Conservation (phyloP, 2,113 vertebrate genomes). For the Chlamydotis undulata region DNA sequence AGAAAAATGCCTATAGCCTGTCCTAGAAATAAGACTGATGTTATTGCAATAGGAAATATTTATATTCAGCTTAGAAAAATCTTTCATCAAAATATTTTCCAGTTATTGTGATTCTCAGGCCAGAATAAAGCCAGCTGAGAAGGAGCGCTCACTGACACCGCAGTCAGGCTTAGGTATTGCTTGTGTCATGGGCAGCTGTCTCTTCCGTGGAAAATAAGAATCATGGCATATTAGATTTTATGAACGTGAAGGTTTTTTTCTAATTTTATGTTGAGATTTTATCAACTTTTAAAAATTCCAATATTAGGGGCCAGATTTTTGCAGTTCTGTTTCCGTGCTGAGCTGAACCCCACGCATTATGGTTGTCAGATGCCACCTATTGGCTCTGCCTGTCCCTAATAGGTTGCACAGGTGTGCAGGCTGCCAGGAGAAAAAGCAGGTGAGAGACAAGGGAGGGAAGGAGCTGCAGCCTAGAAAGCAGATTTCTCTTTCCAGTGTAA, state of each 20-base stretch:
- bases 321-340: neutral
- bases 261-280: neutral
- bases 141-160: neutral
- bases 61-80: neutral
- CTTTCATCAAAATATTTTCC: neutral
- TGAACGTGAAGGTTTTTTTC: neutral
- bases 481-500: neutral
- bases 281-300: neutral
- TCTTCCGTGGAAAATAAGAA: neutral
- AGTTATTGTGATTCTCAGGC: neutral
- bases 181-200: neutral
- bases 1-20: neutral
- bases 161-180: neutral
- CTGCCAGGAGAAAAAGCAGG: neutral
- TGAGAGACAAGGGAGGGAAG: neutral
- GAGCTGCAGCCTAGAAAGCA: neutral
- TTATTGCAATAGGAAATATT: neutral
- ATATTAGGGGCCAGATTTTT: neutral
- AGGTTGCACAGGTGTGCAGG: fast-evolving
- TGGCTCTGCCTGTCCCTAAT: neutral
- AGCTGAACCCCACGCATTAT: neutral
- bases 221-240: neutral
- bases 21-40: neutral
- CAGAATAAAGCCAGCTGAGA: neutral
- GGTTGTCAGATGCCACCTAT: conserved; percentile 2